Conservation (phyloP, 2,113 vertebrate species). For the Corvus moneduloides region DNA sequence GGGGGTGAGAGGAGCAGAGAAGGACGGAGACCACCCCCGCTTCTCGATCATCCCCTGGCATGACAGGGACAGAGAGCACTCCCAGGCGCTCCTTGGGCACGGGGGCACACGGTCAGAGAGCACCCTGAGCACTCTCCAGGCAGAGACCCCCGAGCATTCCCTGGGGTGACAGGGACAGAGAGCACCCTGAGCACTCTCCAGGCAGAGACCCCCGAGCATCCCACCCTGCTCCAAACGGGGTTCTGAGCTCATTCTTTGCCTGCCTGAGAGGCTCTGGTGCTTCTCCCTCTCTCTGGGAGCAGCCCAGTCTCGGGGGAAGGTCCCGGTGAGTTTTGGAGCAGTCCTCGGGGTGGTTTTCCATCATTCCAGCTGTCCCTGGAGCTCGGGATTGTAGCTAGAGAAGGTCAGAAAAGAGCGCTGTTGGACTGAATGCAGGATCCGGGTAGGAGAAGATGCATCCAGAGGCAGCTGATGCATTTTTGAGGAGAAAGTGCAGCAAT, state of each 20-base stretch:
- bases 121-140: too few species aligned
- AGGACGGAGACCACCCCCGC: background rate
- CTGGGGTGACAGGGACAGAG: background rate
- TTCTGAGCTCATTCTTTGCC: background rate
- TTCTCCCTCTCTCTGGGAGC: background rate
- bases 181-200: background rate
- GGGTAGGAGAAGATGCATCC: background rate
- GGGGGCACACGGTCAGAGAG: too few species aligned
- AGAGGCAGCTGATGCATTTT: background rate
- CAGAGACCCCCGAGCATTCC: background rate
- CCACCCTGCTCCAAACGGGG: fast-evolving
- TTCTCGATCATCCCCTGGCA: too few species aligned
- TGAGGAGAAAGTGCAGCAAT: background rate
- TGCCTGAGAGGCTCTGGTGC: background rate
- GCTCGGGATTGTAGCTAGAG: background rate
- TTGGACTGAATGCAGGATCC: background rate
- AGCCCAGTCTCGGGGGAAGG: fast-evolving
- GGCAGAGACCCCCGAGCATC: background rate
- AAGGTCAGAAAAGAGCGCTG: background rate
- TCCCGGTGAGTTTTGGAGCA: fast-evolving
- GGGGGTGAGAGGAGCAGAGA: too few species aligned
- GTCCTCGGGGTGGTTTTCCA: background rate
- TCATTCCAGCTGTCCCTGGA: background rate
- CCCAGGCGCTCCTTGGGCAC: too few species aligned
- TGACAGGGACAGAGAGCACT: too few species aligned